Conservation (phyloP, 1,140 invertebrate species). For the Sycobia sp. region DNA sequence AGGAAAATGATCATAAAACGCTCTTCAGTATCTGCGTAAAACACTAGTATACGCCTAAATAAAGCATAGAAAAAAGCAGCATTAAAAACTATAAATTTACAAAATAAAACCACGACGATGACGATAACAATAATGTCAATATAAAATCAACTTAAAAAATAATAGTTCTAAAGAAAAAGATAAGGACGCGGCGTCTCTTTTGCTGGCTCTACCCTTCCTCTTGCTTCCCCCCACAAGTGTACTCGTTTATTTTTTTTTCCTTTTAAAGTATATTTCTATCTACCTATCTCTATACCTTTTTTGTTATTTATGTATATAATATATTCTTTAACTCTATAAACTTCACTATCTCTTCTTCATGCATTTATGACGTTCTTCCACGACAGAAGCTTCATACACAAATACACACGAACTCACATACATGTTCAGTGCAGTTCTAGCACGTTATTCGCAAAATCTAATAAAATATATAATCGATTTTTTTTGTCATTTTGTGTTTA, state of each 20-base stretch:
- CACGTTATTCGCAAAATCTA: too few relatives aligned
- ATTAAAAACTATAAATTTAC: slow-evolving; percentile 29
- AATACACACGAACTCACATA: slow-evolving; percentile 1
- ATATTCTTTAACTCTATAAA: slow-evolving; percentile 23
- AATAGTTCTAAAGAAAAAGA: slow-evolving; percentile 24
- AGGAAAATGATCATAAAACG: not conserved
- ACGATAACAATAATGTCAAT: slow-evolving; percentile 19
- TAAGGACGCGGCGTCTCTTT: slow-evolving; percentile 53
- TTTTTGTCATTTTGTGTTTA: too few relatives aligned
- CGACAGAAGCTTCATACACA: slow-evolving; percentile 30
- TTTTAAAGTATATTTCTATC: slow-evolving; percentile 17
- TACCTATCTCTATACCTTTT: slow-evolving; percentile 36
- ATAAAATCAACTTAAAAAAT: slow-evolving; percentile 13
- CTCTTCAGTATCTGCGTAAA: slow-evolving; percentile 12
- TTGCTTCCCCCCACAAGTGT: slow-evolving; percentile 61
- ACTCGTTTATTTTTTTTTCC: slow-evolving; percentile 35
- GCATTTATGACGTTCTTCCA: slow-evolving; percentile 36
- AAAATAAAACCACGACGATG: slow-evolving; percentile 26
- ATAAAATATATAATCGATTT: too few relatives aligned
- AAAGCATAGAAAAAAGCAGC: not conserved
- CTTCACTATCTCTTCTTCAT: slow-evolving; percentile 29
- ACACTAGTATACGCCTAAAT: not conserved
- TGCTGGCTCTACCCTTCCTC: slow-evolving; percentile 63
- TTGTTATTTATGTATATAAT: slow-evolving; percentile 31
- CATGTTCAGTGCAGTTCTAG: not conserved